phyloP scores from a whole-genome alignment of 2,888 invertebrate genomes.

The Mermis nigrescens region DNA sequence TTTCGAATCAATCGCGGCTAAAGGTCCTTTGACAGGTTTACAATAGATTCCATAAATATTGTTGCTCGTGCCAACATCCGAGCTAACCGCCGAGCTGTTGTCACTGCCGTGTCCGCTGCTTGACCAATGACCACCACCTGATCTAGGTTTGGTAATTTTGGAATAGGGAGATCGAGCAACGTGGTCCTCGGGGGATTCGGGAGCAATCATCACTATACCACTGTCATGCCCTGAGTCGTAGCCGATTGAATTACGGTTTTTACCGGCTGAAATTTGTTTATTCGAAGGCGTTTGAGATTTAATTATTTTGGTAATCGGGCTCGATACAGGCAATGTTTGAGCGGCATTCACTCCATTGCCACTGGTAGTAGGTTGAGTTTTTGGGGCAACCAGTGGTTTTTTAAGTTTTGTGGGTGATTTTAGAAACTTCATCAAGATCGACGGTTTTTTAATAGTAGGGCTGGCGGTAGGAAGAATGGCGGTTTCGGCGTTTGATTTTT shows the following conservation, averaged over 20 bases:
- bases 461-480: too few species aligned
- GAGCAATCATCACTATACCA: slow-evolving; percentile 17
- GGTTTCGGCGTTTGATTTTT: too few species aligned
- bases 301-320: neutral
- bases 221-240: slow-evolving; percentile 35
- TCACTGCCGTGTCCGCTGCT: slow-evolving; percentile 37
- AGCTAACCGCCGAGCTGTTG: slow-evolving; percentile 18
- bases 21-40: too few species aligned
- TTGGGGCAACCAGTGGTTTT: neutral
- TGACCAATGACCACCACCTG: slow-evolving; percentile 28
- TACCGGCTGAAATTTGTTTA: neutral
- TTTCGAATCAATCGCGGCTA: too few species aligned
- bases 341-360: too few species aligned
- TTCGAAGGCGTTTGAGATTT: neutral
- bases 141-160: slow-evolving; percentile 33
- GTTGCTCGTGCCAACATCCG: slow-evolving; percentile 17
- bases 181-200: neutral
- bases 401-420: slow-evolving; percentile 8
- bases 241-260: slow-evolving; percentile 16
- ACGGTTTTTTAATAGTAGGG: too few species aligned
- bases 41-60: too few species aligned
- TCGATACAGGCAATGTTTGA: neutral
- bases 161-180: slow-evolving; percentile 31
- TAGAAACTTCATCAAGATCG: slow-evolving; percentile 9
- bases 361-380: too few species aligned